Evolutionary conservation across 2,797 vertebrate genomes (phyloP), one percentile per base, ranked within the genome.

Genomic region (Etheostoma perlongum): DNA sequence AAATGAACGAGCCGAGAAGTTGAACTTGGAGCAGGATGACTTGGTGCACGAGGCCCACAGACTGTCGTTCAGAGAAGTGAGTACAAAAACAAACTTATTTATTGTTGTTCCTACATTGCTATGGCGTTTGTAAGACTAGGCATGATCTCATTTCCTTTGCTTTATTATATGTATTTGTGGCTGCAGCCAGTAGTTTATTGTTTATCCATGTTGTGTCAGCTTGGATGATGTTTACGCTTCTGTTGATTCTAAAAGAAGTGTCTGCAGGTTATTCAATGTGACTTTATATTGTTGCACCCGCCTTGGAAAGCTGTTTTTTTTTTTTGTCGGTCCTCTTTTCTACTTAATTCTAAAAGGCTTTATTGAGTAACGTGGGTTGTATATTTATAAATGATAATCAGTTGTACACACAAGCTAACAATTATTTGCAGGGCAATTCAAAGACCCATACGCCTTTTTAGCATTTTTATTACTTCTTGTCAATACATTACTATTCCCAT

Each of bases 381-480:
- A 23, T 54, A 44, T 67, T 67, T 13, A 25, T 18, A 53, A 42
- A 19, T 15, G 2, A 66, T 52, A 21, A 40, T 13, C 33, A 23
- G n/a, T 23, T 66, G 30, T 12, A 21, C 49, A 52, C 12, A 23
- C 33, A 2, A 14, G 47, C 47, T 51, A 82, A 74, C 59, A 69
- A 42, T 81, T 67, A 73, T 83, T 81, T 67, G 47, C 52, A 77
- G 47, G 25, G 62, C 23, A 44, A 68, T 66, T 67, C 57, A 72
- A 44, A 82, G n/a, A 42, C 40, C 53, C 30, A 30, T 16, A 2
- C 60, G 16, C 58, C 42, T 33, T 69, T 72, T 69, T 72, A 30
- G 30, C 65, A 74, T 63, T 72, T 65, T 59, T 61, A 75, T 85
- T 49, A 63, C 40, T 51, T 58, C 4, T 47, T 83, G 73, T 27